Evolutionary conservation across 2,113 vertebrate genomes (phyloP), one percentile per base, ranked within the genome.

Genomic region (Cavia porcellus): DNA sequence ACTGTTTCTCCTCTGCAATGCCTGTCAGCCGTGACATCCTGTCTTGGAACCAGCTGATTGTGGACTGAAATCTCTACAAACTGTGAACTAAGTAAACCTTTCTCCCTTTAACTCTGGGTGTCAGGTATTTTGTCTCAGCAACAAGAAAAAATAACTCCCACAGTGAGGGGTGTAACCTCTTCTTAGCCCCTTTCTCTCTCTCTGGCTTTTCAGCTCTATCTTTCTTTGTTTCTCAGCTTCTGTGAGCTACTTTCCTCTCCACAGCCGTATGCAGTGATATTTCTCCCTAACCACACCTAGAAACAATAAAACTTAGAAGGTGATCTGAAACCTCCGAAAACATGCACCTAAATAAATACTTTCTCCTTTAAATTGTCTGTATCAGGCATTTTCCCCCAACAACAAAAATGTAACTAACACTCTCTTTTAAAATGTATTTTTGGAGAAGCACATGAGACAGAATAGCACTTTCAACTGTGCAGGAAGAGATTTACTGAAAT

Each of bases 381-480:
- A 38, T 72, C 35, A 72, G 70, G 13, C n/a, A 38, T 72, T 38
- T 38, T 38, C 17, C 15, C 7, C n/a, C 70, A 38, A 8, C 70
- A 38, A 72, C 17, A 15, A 42, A 72, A 72, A 72, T 15, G n/a
- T 72, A 20, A 72, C 70, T 72, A 38, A 22, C 22, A 42, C 14
- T 17, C 35, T 72, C 2, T 35, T 85, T 45, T 12, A 75, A 66
- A 52, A 50, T 25, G 4, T 52, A 14, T 45, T 88, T 74, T 17
- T 55, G 14, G 57, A 77, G 24, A 92, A 64, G 20, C 38, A 68
- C 2, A 3, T 24, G 42, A 62, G 19, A 80, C 88, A 74, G 32
- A 2, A 7, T 4, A 19, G 28, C 11, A 5, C 15, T 11, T 12
- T 30, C 2, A 15, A 20, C 1, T 25, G 4, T 50, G 20, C 4